These are phyloP conservation scores for Stegodyphus dumicola DNA, from an alignment of 1,140 invertebrate genomes.

Conservation along the genomic window DNA sequence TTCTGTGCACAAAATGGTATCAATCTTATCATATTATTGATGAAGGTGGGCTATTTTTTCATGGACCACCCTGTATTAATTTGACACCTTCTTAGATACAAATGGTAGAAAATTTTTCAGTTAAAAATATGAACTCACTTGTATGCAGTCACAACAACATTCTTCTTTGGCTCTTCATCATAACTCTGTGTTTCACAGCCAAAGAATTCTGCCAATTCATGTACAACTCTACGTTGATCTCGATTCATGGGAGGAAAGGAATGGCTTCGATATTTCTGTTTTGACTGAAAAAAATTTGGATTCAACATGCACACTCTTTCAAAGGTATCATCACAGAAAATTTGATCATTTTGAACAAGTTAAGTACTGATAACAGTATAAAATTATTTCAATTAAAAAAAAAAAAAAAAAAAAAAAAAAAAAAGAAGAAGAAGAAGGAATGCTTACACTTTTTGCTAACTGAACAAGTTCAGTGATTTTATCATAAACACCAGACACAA, in stretches of 20 bases:
- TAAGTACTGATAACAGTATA: no score
- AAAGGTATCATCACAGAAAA: no score
- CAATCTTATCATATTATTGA: no score
- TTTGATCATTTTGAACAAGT: no score
- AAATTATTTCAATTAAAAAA: no score
- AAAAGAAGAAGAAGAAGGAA: no score
- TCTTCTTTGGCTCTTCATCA: conserved; percentile 93
- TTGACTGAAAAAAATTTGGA: conserved; percentile 72
- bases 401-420: no score
- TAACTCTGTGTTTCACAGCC: conserved; percentile 92
- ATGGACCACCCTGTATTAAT: no score
- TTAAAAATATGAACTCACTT: conserved; percentile 68
- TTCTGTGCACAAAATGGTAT: no score
- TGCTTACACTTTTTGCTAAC: conserved; percentile 81
- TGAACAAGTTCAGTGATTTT: conserved; percentile 87
- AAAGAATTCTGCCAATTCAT: conserved; percentile 94
- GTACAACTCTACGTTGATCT: conserved; percentile 88
- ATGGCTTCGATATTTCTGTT: conserved; percentile 85
- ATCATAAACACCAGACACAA: conserved; percentile 87
- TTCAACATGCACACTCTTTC: neutral
- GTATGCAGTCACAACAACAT: conserved; percentile 91
- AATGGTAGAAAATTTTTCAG: no score
- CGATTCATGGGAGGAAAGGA: conserved; percentile 94
- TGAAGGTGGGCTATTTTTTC: no score
- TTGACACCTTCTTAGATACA: no score